Percentiles rank a stretch among this genome's conserved stretches.
Evolutionary conservation across 2,888 invertebrate genomes (phyloP).

Genomic region (Trachelus tabidus): DNA sequence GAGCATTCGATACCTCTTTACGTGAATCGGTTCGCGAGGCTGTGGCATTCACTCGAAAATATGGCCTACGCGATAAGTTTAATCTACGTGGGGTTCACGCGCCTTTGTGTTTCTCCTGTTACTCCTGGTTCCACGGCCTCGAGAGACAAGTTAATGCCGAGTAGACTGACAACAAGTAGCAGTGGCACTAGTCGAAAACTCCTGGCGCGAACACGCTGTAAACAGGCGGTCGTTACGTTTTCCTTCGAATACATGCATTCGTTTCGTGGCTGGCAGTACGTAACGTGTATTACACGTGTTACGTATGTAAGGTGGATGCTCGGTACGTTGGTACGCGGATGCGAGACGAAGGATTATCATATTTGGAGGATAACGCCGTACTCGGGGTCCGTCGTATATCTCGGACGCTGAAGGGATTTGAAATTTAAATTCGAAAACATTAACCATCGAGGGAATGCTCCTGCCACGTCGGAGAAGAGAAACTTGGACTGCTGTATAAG

Average conservation of each 20-base stretch:
- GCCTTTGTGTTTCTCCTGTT: background rate
- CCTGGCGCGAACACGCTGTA: background rate
- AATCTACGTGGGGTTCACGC: background rate
- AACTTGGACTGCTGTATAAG: background rate
- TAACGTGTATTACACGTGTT: background rate
- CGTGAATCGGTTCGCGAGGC: background rate
- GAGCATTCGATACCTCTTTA: background rate
- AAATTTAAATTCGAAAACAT: background rate
- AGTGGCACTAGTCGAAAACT: background rate
- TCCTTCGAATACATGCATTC: background rate
- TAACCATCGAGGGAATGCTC: background rate
- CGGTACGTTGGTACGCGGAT: background rate
- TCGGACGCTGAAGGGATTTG: background rate
- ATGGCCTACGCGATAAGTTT: background rate
- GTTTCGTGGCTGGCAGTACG: background rate
- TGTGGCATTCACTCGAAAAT: background rate
- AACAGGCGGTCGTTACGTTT: background rate
- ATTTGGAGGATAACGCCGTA: background rate
- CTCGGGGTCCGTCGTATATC: background rate
- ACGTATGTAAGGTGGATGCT: background rate
- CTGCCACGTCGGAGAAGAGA: background rate
- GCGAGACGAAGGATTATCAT: background rate
- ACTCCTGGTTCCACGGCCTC: background rate
- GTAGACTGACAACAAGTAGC: background rate
- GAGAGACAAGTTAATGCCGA: background rate